phyloP scores from a whole-genome alignment of 2,888 invertebrate species.

The Biston stratarius region DNA sequence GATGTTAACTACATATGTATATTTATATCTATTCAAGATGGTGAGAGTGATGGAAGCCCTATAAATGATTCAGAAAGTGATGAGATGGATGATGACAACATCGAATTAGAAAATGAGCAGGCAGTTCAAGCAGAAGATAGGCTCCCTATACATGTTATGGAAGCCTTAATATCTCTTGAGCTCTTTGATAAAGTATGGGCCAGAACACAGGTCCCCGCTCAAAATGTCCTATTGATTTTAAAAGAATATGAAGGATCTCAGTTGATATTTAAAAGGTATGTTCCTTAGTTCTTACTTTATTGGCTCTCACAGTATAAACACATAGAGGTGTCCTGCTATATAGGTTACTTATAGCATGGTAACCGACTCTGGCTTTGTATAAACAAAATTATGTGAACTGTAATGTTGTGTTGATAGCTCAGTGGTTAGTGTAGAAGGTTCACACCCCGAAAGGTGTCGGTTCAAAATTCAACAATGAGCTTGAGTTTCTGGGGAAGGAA shows the following conservation, averaged over 20 bases:
- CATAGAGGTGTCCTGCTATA: too few species aligned
- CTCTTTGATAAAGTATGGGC: conserved; percentile 87
- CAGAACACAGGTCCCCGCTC: conserved; percentile 82
- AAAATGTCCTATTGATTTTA: conserved; percentile 84
- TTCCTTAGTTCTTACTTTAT: conserved; percentile 5
- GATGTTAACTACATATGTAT: background rate
- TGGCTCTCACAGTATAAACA: too few species aligned
- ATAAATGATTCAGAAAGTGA: conserved; percentile 72
- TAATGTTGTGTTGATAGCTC: too few species aligned
- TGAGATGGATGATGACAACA: conserved; percentile 73
- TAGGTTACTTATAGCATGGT: too few species aligned
- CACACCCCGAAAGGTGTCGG: too few species aligned
- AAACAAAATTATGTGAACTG: too few species aligned
- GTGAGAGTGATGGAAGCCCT: conserved; percentile 60
- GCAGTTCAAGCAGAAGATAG: conserved; percentile 76
- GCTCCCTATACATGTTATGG: conserved; percentile 86
- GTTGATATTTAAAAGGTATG: conserved; percentile 82
- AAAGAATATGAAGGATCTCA: conserved; percentile 81
- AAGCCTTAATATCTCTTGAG: conserved; percentile 86
- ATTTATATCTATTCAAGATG: conserved; percentile 53
- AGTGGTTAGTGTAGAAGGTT: too few species aligned
- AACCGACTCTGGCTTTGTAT: too few species aligned
- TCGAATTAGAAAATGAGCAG: conserved; percentile 59
- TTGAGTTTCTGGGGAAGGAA: too few species aligned
- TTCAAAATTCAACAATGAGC: too few species aligned